phyloP scores from a whole-genome alignment of 2,113 vertebrate species.

The Pycnonotus jocosus region DNA sequence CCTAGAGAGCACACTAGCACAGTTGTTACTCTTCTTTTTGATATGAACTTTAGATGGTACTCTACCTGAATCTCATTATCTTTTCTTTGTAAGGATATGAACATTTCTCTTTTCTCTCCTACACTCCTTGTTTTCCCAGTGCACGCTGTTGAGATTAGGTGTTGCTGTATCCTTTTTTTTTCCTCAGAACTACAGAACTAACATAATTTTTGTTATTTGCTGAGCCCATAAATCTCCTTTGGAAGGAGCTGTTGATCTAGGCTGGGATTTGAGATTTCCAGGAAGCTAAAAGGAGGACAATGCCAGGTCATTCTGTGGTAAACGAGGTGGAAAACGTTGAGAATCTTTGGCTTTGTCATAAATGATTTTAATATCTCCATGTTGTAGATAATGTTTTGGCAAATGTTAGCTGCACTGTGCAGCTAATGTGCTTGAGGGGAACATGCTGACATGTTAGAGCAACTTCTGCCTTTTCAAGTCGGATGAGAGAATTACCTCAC shows the following conservation, averaged over 20 bases:
- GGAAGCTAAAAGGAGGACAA: not conserved
- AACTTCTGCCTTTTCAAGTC: not conserved
- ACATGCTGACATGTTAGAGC: not conserved
- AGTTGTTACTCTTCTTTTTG: not conserved
- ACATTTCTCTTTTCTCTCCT: conserved; percentile 78
- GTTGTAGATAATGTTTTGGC: not conserved
- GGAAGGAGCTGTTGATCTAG: not conserved
- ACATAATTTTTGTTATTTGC: not conserved
- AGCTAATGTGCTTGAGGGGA: not conserved
- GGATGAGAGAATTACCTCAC: not conserved
- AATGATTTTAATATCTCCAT: not conserved
- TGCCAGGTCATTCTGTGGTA: not conserved
- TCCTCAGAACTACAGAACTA: not conserved
- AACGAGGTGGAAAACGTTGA: not conserved
- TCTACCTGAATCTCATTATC: not conserved
- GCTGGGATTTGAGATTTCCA: not conserved
- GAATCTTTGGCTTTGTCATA: not conserved
- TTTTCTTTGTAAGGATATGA: conserved; percentile 43
- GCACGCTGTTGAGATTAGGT: conserved; percentile 96
- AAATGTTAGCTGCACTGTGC: not conserved
- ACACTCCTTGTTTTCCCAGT: conserved; percentile 80
- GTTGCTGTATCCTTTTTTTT: not conserved
- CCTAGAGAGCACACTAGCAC: not conserved
- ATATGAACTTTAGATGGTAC: not conserved
- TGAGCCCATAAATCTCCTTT: not conserved